Evolutionary conservation across 2,888 invertebrate species (phyloP), one percentile per base, ranked within the genome.

Genomic region (Scelioninae gen. 1): DNA sequence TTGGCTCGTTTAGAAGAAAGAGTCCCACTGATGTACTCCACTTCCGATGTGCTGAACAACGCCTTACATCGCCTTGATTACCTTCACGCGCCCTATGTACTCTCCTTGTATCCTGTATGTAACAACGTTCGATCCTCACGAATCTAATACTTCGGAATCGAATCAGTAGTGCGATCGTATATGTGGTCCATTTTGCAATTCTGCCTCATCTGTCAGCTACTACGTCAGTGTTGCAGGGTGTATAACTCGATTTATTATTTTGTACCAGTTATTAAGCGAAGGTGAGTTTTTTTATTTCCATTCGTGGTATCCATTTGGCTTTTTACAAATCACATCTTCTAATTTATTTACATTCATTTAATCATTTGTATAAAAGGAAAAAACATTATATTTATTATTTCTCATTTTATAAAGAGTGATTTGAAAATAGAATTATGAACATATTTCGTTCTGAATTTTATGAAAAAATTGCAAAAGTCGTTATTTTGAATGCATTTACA

Each of bases 1-100:
- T 80, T 81, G 74, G 74, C 74, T 84, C 84, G 86, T 86, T 87
- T 91, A 92, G 92, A 92, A 89, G 92, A 92, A 86, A 90, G 91
- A 90, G 91, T 92, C 88, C 92, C 92, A 89, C 89, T 92, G 90
- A 92, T 92, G 90, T 92, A 92, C 87, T 92, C 92, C 85, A 92
- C 89, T 87, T 88, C 90, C 86, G 91, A 92, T 87, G 91, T 92
- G 88, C 89, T 92, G 89, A 91, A 90, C 91, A 92, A 92, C 90
- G 90, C 92, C 88, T 90, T 92, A 86, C 92, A 92, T 89, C 91
- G 91, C 87, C 89, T 88, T 87, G 91, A 90, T 86, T 89, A 89
- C 88, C 88, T 89, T 87, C 89, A 89, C 86, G 88, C 89, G 87
- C 88, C 91, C 85, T 83, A 83, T 82, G 77, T 89, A 86, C 88